A percentile compares a stretch with the other conserved stretches of the same genome.
Conservation (phyloP, 2,797 vertebrate genomes). For the Pempheris klunzingeri region DNA sequence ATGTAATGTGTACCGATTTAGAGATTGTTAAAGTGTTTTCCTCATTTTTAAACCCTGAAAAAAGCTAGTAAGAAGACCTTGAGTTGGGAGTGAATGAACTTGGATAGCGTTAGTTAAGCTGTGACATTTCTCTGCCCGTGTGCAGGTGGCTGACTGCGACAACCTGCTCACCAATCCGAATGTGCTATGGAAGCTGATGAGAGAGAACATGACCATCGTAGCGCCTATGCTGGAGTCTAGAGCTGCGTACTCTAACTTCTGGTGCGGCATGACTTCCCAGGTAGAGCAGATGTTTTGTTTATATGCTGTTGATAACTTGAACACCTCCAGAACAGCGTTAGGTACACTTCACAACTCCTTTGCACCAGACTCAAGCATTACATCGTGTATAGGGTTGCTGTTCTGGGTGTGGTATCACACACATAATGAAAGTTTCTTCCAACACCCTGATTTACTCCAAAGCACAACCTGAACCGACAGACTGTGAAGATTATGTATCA, state of each 20-base stretch:
- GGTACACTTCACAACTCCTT: not conserved
- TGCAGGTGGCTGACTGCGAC: conserved; percentile 87
- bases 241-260: conserved; percentile 94
- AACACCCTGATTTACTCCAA: not conserved
- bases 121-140: conserved; percentile 75
- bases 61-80: not conserved
- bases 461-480: conserved; percentile 15
- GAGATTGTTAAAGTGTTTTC: not conserved
- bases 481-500: conserved; percentile 18
- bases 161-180: conserved; percentile 89
- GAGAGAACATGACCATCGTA: conserved; percentile 91
- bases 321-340: not conserved
- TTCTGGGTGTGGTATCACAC: not conserved
- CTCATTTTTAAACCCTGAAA: not conserved
- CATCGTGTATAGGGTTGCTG: not conserved
- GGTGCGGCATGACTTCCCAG: conserved; percentile 95
- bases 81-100: not conserved
- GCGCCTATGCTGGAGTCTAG: conserved; percentile 94
- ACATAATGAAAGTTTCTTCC: conserved; percentile 10
- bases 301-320: not conserved
- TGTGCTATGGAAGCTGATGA: conserved; percentile 87
- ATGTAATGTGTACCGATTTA: not conserved
- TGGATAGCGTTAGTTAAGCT: too few species aligned
- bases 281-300: conserved; percentile 67
- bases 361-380: not conserved